Base-by-base conservation (phyloP, 2,888 invertebrate genomes). In the Philereme vetulata region DNA sequence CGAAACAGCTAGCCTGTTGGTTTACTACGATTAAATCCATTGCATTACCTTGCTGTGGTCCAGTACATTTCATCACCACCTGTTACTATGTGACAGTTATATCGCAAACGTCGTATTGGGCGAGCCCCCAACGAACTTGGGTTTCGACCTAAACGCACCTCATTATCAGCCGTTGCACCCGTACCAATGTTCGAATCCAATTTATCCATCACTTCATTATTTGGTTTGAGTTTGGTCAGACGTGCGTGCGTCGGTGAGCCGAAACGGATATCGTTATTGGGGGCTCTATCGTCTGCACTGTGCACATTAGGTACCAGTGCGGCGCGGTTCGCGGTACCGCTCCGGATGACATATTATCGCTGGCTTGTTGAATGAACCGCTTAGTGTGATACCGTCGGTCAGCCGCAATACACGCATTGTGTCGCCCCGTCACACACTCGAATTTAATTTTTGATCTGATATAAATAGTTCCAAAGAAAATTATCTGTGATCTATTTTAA, bases 91-190 rank as follows among this genome's bases (percentile, higher is more conserved):
- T 62, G 59, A 60, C 60, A 11, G 50, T 56, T n/a, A 65, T 44
- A 59, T 78, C 74, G 65, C 65, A 55, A 68, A 62, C 69, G 70
- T 72, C 75, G 77, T 76, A 71, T 60, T 71, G 67, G 84, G 55
- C 88, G 79, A 88, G 88, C 86, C 88, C 84, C 87, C 86, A 72
- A 52, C 80, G 82, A 84, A 85, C 84, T 84, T 82, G 77, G 73
- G 71, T 70, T 71, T 71, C 77, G 77, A 80, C 77, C 74, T 72
- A 74, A 71, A 72, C 75, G 71, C 67, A 73, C 71, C 70, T 72
- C 67, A 67, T 79, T 85, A 86, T 86, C 86, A 81, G 78, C 78
- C 78, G 80, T 75, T 74, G 49, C 53, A 40, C 49, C 49, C 10
- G 3, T 21, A 9, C 11, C 21, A 38, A 38, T 10, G 7, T 11